Base-by-base conservation (phyloP, 2,113 vertebrate genomes). In the Pseudorasbora parva region DNA sequence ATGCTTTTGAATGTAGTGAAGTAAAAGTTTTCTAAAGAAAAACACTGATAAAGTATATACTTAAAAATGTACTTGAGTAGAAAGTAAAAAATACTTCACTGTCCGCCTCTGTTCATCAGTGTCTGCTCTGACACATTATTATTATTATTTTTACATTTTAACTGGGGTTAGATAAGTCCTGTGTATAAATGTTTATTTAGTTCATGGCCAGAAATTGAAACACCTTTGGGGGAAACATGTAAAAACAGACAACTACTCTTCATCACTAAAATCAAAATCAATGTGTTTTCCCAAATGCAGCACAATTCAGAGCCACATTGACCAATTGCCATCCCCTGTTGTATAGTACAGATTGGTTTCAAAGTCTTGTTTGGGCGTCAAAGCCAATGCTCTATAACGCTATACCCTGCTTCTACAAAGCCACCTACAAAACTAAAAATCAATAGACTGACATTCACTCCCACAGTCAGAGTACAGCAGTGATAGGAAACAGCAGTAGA, bases 371-470 rank as follows among this genome's bases (percentile, higher is more conserved):
- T 17, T 59, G 33, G 76, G 21, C 37, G 4, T 62, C 76, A 27
- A 62, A 47, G 76, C 14, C 57, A 47, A 43, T 78, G 15, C 14
- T 2, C 56, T n/a, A 47, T 47, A 47, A 3, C 6, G 45, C 2
- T 54, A 19, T 54, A 41, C 49, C 33, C 30, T 76, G 59, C 72
- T 68, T 30, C 47, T 84, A 14, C 82, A n/a, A 59, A 47, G 64
- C 49, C 23, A 49, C 45, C 82, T 37, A 59, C 82, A 71, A 69
- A 78, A 49, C 41, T 21, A 9, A 49, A 47, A 74, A 86, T 85
- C 81, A 82, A 79, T 84, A 68, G 47, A 62, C 72, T 56, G 77
- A 85, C 77, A 62, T 84, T 74, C 45, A 57, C 12, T 60, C 72
- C 7, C 60, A 14, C 49, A 21, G 59, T 69, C 72, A 30, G n/a